Percentiles rank a stretch among this genome's conserved stretches.
Evolutionary conservation across 2,797 vertebrate genomes (phyloP).

Genomic region (Rhynchotus rufescens): DNA sequence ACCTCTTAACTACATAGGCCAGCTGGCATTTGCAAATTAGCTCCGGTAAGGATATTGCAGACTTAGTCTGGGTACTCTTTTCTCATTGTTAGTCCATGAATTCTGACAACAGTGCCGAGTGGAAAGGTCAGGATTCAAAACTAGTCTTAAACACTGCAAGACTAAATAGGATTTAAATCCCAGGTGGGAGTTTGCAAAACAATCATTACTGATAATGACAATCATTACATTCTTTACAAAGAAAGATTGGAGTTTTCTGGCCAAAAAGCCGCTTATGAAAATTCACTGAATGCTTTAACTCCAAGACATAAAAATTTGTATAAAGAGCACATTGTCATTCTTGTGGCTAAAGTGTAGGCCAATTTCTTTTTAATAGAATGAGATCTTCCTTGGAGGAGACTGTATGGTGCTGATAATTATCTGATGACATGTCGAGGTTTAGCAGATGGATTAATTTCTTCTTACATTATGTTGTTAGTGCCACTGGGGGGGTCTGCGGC

Average conservation of each 20-base stretch:
- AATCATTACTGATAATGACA: neutral
- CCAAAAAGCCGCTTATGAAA: conserved; percentile 27
- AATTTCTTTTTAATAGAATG: conserved; percentile 76
- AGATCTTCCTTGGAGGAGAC: conserved; percentile 75
- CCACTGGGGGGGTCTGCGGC: conserved; percentile 9
- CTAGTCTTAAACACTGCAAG: neutral
- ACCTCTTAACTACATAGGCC: neutral
- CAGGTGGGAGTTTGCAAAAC: neutral
- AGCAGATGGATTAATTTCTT: conserved; percentile 77
- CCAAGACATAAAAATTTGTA: conserved; percentile 34
- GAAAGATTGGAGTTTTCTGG: neutral
- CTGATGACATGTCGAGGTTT: conserved; percentile 74
- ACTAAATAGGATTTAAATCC: neutral
- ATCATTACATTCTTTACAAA: neutral
- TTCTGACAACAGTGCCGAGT: neutral
- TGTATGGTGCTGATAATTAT: conserved; percentile 71
- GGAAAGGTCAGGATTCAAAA: neutral
- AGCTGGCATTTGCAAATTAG: neutral
- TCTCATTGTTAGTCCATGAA: neutral
- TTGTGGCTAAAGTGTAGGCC: conserved; percentile 41
- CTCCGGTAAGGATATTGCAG: neutral
- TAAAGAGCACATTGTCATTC: conserved; percentile 68
- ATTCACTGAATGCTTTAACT: neutral
- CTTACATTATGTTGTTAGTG: conserved; percentile 59
- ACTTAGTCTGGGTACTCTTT: neutral